Evolutionary conservation across 1,140 invertebrate species (phyloP), one percentile per base, ranked within the genome.

Genomic region (Cryptotermes secundus): DNA sequence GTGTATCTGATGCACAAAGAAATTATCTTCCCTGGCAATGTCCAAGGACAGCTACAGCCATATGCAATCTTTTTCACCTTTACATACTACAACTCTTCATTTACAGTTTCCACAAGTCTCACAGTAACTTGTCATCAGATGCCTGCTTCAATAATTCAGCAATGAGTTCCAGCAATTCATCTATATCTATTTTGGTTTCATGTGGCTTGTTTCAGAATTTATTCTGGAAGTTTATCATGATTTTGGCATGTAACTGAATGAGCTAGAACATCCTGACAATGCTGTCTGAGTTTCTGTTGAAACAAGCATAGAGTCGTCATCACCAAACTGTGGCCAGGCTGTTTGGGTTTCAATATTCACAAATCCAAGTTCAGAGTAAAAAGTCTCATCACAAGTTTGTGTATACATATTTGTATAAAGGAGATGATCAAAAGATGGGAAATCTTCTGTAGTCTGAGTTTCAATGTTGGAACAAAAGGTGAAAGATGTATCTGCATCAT

Each of bases 321-420:
- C n/a, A 7, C 88, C 86, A 80, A 84, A 86, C 83, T 88, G 87
- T 36, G 89, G 86, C 90, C 90, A 92, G 31, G 90, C 88, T 2
- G 93, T 94, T 86, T 94, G 93, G 0, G 93, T 94, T 86, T 94
- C 91, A 72, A 91, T 93, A 84, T 93, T 90, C 16, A 91, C 91
- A 34, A 93, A 88, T 4, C 89, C 91, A 9, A 93, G 87, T 86
- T 91, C 92, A 83, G 88, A 89, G 59, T 89, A 89, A 34, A 92
- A 86, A 59, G 92, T 91, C 34, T 93, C 91, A 82, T 92, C 89
- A 85, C 92, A 93, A 19, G 93, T 93, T 87, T 94, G 93, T 4
- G 93, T 93, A 85, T 90, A 92, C 86, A 90, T 93, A 85, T 93
- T 91, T 53, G 88, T 91, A 83, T 92, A 92, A 19, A 91, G 89